Evolutionary conservation across 1,140 invertebrate species (phyloP).

Genomic region (Caerostris extrusa): DNA sequence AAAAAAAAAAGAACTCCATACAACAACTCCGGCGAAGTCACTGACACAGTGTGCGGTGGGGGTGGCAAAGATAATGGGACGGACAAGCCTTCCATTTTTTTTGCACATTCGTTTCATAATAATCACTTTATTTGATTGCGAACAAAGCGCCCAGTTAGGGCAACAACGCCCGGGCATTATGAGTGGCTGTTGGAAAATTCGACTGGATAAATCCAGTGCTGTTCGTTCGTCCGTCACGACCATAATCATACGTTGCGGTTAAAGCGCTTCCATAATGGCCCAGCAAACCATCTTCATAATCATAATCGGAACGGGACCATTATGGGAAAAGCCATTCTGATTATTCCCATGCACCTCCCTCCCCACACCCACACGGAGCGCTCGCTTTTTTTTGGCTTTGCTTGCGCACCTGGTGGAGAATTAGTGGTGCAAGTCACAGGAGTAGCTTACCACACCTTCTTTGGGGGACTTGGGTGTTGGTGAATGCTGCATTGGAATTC

Average conservation of each 20-base stretch:
- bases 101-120: slow-evolving; percentile 25
- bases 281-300: slow-evolving; percentile 74
- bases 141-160: slow-evolving; percentile 5
- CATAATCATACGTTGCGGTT: slow-evolving; percentile 73
- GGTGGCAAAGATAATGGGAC: slow-evolving; percentile 21
- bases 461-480: not conserved
- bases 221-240: slow-evolving; percentile 46
- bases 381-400: slow-evolving; percentile 33
- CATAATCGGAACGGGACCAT: slow-evolving; percentile 76
- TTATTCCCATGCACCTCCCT: slow-evolving; percentile 57
- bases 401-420: not conserved
- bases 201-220: not conserved
- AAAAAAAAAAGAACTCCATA: not conserved
- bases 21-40: not conserved
- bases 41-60: slow-evolving; percentile 34
- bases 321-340: slow-evolving; percentile 73
- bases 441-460: slow-evolving; percentile 16
- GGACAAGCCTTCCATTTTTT: slow-evolving; percentile 41
- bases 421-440: slow-evolving; percentile 47
- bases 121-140: slow-evolving; percentile 75
- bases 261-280: slow-evolving; percentile 72
- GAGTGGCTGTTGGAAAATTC: not conserved
- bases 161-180: slow-evolving; percentile 71
- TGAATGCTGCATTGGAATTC: not conserved
- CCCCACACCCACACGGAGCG: slow-evolving; percentile 9